Evolutionary conservation across 2,113 vertebrate genomes (phyloP), one percentile per base, ranked within the genome.

Genomic region (Nipponia nippon): DNA sequence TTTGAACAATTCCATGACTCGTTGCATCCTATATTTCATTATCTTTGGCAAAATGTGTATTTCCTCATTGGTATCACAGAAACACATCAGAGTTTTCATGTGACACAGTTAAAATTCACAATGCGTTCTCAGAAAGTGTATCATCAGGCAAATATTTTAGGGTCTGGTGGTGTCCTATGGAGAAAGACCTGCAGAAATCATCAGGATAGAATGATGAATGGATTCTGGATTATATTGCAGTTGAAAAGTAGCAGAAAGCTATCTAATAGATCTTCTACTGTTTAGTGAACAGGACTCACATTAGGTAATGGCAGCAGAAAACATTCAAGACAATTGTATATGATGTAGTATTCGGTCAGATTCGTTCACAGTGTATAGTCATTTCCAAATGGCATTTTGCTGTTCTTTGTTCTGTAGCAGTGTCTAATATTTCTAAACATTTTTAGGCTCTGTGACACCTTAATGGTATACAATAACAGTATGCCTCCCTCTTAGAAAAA

Each of bases 371-470:
- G 93, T 77, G 63, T 87, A 88, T 97, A 97, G 96, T 96, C 93
- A 92, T 98, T 98, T 98, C 96, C 93, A 93, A 97, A 97, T 94
- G 95, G 97, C 80, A 72, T 96, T 96, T 94, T 92, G 44, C 96
- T 94, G 82, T 97, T 97, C 97, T 66, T 93, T 77, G 56, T 96
- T 98, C 94, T 67, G 94, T 85, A 77, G 94, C 95, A 76, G 61
- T 50, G 72, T 95, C 97, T 97, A 98, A 98, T 98, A 98, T 98
- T 98, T 98, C 98, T 98, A 97, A 98, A 98, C 97, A 97, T 97
- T 98, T 98, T 98, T 98, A 65, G 87, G 92, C 97, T 98, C 90
- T 65, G 79, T 98, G 98, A 98, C 98, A 98, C 96, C 95, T 98
- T 98, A 98, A 98, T 98, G 97, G 96, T 93, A 93, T 96, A 98